Base-by-base conservation (phyloP, 2,113 vertebrate species). In the Antechinus flavipes region DNA sequence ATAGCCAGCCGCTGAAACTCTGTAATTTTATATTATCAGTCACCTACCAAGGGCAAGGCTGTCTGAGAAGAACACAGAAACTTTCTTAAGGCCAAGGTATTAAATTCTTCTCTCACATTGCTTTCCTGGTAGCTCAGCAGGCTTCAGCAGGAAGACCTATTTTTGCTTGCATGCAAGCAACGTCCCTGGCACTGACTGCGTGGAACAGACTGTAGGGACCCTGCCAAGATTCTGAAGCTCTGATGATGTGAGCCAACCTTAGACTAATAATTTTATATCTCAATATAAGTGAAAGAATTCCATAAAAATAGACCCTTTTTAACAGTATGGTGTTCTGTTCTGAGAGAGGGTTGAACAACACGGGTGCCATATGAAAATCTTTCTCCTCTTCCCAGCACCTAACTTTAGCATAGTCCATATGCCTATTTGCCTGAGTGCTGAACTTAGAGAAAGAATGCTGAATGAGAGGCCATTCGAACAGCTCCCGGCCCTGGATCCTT, bases 191-290 rank as follows among this genome's bases (percentile, higher is more conserved):
- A 99, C 95, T 95, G 98, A 98, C 97, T 97, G 98, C 98, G 98
- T 97, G 98, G 98, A 98, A 99, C 99, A 99, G 99, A 99, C 99
- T 99, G 98, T 95, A 97, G 95, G 94, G 98, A 94, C 96, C 91
- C 98, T 99, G 99, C 99, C 99, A 99, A 98, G 98, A 99, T 98
- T 99, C 98, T 97, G 97, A 98, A 98, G 98, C 98, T 98, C 98
- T 98, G 98, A 98, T 98, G 98, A 98, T 98, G 98, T 89, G 99
- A 98, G 99, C 99, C 99, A 99, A 99, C 98, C 98, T 98, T 97
- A 98, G 98, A 98, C 98, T 99, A 99, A 99, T 99, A 99, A 99
- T 99, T 99, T 99, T 98, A 99, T 98, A 98, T 99, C 98, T 99
- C 99, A 99, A 98, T 99, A 98, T 98, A 99, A 98, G 98, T 98